These are phyloP conservation scores for Anthopleura xanthogrammica DNA, from an alignment of 92 coral and sea anemone species.

Conservation along the genomic window DNA sequence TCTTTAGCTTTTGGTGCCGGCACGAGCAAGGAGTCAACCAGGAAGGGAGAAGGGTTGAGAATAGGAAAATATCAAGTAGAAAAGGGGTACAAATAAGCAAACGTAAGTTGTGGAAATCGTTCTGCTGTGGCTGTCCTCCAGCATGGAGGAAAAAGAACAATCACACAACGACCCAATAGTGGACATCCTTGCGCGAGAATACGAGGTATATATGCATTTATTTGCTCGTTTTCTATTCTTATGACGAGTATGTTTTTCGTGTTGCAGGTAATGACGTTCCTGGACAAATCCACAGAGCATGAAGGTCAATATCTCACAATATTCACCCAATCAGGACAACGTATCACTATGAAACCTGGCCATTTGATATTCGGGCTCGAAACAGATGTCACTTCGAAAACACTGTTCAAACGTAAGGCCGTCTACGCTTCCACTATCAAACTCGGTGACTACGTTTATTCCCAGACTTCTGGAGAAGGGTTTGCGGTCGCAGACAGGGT, in stretches of 20 bases:
- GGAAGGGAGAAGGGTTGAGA: too few species aligned
- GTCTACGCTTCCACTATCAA: slow-evolving; percentile 56
- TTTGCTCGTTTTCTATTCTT: neutral
- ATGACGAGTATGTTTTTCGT: neutral
- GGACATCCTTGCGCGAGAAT: too few species aligned
- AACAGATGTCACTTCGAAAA: neutral
- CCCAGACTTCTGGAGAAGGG: slow-evolving; percentile 37
- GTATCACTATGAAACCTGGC: slow-evolving; percentile 60
- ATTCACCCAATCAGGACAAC: slow-evolving; percentile 43
- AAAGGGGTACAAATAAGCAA: too few species aligned
- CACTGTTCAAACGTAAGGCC: slow-evolving; percentile 25
- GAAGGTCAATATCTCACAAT: slow-evolving; percentile 57
- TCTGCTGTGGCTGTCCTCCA: too few species aligned
- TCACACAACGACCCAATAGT: too few species aligned
- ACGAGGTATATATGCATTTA: neutral
- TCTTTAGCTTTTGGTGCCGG: too few species aligned
- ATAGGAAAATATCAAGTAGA: too few species aligned
- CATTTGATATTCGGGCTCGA: slow-evolving; percentile 62
- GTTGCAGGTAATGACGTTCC: slow-evolving; percentile 60
- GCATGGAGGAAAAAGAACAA: neutral
- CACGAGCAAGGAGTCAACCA: too few species aligned
- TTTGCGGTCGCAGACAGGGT: slow-evolving; percentile 29
- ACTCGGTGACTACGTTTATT: slow-evolving; percentile 60
- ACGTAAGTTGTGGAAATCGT: too few species aligned
- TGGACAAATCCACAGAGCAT: slow-evolving; percentile 53